Base-by-base conservation (phyloP, 2,797 vertebrate genomes). In the Eidolon dupreanum region DNA sequence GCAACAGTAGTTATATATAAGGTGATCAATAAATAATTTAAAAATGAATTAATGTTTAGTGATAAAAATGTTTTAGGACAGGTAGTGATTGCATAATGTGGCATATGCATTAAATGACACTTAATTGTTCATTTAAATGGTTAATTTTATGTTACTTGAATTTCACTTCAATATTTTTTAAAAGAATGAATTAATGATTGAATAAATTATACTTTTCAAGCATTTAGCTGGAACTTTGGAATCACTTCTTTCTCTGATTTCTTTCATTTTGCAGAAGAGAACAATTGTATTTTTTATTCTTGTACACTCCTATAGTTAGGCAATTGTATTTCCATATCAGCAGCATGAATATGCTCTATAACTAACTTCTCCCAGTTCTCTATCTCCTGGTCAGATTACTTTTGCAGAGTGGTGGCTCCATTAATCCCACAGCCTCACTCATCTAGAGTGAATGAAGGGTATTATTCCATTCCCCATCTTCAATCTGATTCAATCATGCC, bases 31-130 rank as follows among this genome's bases (percentile, higher is more conserved):
- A 46, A 31, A 66, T 78, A 87, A 65, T 36, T 77, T 43, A 78
- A 85, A 8, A 96, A 79, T 92, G 33, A 78, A 88, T 86, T 66
- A 85, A 51, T 53, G 9, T 78, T 88, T n/a, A 26, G 26, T 79
- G 31, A 36, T 59, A 53, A 79, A 82, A 71, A 83, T 75, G 11
- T 78, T 90, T 68, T 36, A 75, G 38, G 65, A 24, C 16, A 86
- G 33, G 15, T 31, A 17, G 22, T 65, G 6, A n/a, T 36, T 41
- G 3, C 12, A 46, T 16, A 43, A 68, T 53, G 81, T 16, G 36
- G 15, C 55, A 43, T 83, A 49, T 31, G 5, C 11, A 77, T 16
- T 65, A 94, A 84, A 24, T 61, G 13, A 82, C 28, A 59, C 4
- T 19, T 81, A 59, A 49, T 5, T 61, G 8, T 83, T 81, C 16